Evolutionary conservation across 2,797 vertebrate genomes (phyloP).

Genomic region (Alosa sapidissima): DNA sequence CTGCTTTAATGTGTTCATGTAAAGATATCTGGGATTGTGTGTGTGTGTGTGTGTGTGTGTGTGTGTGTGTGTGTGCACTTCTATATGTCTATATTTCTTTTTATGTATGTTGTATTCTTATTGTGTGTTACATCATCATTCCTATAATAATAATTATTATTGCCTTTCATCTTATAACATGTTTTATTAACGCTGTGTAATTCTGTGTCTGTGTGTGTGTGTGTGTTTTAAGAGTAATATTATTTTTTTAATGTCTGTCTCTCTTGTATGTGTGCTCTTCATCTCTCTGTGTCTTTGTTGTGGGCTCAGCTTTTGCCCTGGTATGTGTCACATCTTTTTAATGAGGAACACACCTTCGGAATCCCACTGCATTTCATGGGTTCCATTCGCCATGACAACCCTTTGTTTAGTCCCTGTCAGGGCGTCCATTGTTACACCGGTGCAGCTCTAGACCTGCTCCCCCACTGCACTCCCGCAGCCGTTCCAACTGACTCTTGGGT

Average conservation of each 20-base stretch:
- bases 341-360: neutral
- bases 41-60: neutral
- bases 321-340: conserved; percentile 2
- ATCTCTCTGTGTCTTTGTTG: neutral
- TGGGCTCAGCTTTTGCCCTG: neutral
- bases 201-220: neutral
- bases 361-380: neutral
- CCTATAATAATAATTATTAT: too few relatives aligned
- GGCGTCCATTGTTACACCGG: neutral
- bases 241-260: too few relatives aligned
- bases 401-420: neutral
- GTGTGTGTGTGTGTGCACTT: neutral
- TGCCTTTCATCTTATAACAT: too few relatives aligned
- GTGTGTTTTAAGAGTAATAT: neutral
- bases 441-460: neutral
- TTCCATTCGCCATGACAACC: neutral
- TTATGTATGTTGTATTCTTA: neutral
- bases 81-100: neutral
- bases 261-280: neutral
- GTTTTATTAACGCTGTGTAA: neutral
- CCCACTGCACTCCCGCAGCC: neutral
- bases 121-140: too few relatives aligned
- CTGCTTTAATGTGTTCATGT: neutral
- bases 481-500: too few relatives aligned
- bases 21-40: too few relatives aligned